A percentile compares a stretch with the other conserved stretches of the same genome.
phyloP scores from a whole-genome alignment of 2,797 vertebrate species.

The Sciurus carolinensis region DNA sequence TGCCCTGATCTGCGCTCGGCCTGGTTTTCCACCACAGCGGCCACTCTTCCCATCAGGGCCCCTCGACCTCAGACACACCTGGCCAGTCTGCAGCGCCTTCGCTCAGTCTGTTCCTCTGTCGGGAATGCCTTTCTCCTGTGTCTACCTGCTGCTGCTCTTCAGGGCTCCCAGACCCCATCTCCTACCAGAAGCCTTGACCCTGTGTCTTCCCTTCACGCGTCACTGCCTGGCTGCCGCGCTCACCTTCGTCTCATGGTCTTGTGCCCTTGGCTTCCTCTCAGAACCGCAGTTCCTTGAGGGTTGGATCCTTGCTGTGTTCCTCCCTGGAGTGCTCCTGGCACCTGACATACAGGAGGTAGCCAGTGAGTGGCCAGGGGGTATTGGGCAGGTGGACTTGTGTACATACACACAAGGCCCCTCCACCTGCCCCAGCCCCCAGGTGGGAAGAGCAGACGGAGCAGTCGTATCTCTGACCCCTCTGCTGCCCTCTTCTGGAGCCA shows the following conservation, averaged over 20 bases:
- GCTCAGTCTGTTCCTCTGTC: background rate
- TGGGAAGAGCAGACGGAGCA: background rate
- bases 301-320: background rate
- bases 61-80: background rate
- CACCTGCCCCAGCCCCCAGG: background rate
- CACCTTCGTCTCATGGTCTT: background rate
- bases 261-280: background rate
- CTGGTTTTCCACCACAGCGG: background rate
- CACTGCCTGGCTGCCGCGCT: background rate
- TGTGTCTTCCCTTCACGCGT: background rate
- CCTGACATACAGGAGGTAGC: background rate
- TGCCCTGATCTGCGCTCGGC: background rate
- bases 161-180: background rate
- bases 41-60: background rate
- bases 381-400: background rate
- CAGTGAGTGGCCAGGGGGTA: background rate
- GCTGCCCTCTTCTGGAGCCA: background rate
- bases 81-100: background rate
- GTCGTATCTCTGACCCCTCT: background rate
- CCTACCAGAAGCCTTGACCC: background rate
- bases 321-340: background rate
- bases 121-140: background rate
- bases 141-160: background rate
- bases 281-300: background rate
- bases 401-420: background rate